These are phyloP conservation scores for Caradrina kadenii DNA, from an alignment of 2,888 invertebrate genomes.

Conservation along the genomic window DNA sequence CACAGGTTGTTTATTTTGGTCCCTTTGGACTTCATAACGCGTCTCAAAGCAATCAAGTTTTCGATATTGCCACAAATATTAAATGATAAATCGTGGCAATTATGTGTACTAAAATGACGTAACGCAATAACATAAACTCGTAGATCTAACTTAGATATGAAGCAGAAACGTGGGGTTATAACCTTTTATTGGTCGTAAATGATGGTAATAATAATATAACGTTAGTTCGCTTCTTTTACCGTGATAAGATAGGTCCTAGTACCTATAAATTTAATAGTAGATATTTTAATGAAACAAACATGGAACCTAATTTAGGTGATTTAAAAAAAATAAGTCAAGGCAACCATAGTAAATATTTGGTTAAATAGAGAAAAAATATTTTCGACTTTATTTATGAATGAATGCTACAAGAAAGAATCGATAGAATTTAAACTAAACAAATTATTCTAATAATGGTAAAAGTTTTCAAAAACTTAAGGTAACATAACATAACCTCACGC, in stretches of 20 bases:
- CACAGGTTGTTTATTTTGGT: background rate
- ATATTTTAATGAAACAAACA: background rate
- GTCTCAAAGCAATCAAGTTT: conserved; percentile 5
- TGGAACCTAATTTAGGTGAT: too few relatives aligned
- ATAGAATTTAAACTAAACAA: too few relatives aligned
- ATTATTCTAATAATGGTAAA: too few relatives aligned
- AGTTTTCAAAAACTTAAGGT: too few relatives aligned
- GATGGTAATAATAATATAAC: conserved; percentile 30
- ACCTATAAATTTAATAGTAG: too few relatives aligned
- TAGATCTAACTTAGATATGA: conserved; percentile 11
- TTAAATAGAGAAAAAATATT: too few relatives aligned
- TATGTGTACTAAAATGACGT: conserved; percentile 29
- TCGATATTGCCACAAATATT: conserved; percentile 27
- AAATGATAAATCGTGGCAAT: conserved; percentile 26
- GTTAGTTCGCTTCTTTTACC: conserved; percentile 18
- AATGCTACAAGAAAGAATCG: too few relatives aligned
- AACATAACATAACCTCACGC: too few relatives aligned
- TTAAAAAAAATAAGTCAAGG: too few relatives aligned
- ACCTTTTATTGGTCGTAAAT: conserved; percentile 48
- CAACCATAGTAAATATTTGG: too few relatives aligned
- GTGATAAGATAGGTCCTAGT: conserved; percentile 3
- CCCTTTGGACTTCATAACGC: conserved; percentile 1
- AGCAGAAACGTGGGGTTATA: conserved; percentile 20
- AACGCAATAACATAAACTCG: conserved; percentile 6
- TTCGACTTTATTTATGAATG: too few relatives aligned